These are phyloP conservation scores for Euproctis similis DNA, from an alignment of 2,888 invertebrate genomes.

Conservation along the genomic window DNA sequence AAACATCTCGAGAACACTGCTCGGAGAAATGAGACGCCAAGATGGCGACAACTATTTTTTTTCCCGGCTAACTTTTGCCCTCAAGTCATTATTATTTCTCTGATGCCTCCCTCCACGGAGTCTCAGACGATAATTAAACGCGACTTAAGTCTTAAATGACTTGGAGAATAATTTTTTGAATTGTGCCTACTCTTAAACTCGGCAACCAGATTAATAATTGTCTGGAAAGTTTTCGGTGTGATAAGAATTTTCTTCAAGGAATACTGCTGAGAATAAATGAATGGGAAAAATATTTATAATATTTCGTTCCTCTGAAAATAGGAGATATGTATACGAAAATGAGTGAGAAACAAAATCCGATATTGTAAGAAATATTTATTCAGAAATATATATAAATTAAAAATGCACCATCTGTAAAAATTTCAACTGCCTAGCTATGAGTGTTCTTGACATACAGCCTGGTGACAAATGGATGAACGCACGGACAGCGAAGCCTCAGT, in stretches of 20 bases:
- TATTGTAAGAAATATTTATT: no score
- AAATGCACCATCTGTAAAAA: no score
- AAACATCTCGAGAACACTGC: constrained; percentile 12
- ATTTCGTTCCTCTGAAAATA: no score
- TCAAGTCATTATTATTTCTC: constrained; percentile 29
- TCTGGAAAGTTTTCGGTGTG: constrained; percentile 52
- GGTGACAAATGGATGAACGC: no score
- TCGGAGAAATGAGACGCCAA: constrained; percentile 6
- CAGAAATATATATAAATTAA: no score
- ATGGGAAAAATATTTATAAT: no score
- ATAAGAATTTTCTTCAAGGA: constrained; percentile 18
- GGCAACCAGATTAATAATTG: constrained; percentile 45
- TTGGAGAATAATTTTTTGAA: constrained; percentile 42
- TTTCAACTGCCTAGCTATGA: no score
- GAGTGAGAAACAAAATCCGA: no score
- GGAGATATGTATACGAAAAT: no score
- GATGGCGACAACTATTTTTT: constrained; percentile 12
- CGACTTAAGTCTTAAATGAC: constrained; percentile 59
- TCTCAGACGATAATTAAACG: constrained; percentile 50
- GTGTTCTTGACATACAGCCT: no score
- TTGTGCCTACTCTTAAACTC: constrained; percentile 37
- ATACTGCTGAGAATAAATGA: no score
- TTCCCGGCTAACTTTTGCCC: constrained; percentile 20
- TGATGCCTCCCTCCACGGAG: constrained; percentile 25
- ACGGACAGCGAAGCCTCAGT: no score